These are phyloP conservation scores for Columba livia DNA, from an alignment of 2,113 vertebrate species.

Conservation along the genomic window DNA sequence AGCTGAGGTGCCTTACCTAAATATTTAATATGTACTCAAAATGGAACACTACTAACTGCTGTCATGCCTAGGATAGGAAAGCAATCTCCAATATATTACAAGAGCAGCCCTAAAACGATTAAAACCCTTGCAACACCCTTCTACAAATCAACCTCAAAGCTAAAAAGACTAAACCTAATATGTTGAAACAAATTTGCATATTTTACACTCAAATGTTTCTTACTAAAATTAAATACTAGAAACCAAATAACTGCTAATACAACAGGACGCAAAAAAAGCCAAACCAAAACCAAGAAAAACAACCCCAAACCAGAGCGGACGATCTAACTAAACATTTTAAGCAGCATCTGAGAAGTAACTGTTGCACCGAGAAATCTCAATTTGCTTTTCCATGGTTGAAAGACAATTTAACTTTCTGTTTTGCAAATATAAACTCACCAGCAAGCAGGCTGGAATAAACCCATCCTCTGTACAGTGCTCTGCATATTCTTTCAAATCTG, in stretches of 20 bases:
- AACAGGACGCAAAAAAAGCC: background rate
- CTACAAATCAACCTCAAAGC: background rate
- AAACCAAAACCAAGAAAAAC: rapidly evolving
- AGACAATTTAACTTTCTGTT: background rate
- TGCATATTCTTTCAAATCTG: slow-evolving; percentile 95
- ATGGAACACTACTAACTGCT: background rate
- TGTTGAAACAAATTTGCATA: background rate
- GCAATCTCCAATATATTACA: background rate
- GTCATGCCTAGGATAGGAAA: background rate
- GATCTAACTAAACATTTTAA: background rate
- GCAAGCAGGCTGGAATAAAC: slow-evolving; percentile 90
- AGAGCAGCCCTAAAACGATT: background rate
- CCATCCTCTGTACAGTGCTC: slow-evolving; percentile 93
- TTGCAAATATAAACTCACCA: slow-evolving; percentile 80
- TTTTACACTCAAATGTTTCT: background rate
- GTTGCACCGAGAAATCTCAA: background rate
- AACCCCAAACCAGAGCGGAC: background rate
- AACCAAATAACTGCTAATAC: background rate
- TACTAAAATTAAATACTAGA: background rate
- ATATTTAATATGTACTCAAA: background rate
- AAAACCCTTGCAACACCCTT: background rate
- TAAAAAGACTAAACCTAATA: background rate
- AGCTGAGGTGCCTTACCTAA: background rate
- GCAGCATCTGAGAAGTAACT: background rate
- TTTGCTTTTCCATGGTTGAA: background rate